A percentile compares a stretch with the other conserved stretches of the same genome.
phyloP scores from a whole-genome alignment of 2,113 vertebrate species.

The Dolichallabes microphthalmus region DNA sequence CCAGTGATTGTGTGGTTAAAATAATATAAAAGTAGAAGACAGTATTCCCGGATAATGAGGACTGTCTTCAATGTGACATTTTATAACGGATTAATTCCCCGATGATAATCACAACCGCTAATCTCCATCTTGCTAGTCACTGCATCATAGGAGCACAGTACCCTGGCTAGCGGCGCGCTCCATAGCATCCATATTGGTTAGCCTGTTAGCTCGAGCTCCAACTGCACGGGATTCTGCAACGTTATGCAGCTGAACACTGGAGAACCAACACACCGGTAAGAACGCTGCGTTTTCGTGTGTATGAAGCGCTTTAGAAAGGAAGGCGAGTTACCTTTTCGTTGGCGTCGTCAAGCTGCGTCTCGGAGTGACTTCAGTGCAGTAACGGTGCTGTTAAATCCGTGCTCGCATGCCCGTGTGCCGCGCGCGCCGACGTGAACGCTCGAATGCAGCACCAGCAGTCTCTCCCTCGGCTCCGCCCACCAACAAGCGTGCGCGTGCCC shows the following conservation, averaged over 20 bases:
- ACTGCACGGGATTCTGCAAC: constrained; percentile 18
- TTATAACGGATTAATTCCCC: background rate
- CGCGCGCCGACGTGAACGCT: constrained; percentile 32
- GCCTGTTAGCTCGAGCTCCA: constrained; percentile 47
- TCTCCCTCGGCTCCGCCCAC: constrained; percentile 41
- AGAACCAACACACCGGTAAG: background rate
- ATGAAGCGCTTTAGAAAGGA: background rate
- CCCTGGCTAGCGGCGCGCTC: constrained; percentile 37
- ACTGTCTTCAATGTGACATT: background rate
- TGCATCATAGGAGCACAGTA: constrained; percentile 34
- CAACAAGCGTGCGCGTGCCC: constrained; percentile 33
- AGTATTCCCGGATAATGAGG: background rate
- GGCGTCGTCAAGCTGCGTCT: constrained; percentile 26
- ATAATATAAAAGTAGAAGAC: background rate
- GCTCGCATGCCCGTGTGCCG: constrained; percentile 51
- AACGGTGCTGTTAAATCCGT: constrained; percentile 32
- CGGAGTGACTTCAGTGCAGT: constrained; percentile 34
- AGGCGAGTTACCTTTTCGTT: constrained; percentile 38
- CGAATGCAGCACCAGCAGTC: constrained; percentile 44
- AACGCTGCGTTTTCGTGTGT: too few relatives aligned
- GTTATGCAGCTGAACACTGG: background rate
- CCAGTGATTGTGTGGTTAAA: background rate
- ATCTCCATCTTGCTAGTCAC: constrained; percentile 41
- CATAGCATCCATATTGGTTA: constrained; percentile 58
- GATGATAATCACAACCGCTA: constrained; percentile 27